Evolutionary conservation across 2,888 invertebrate species (phyloP).

Genomic region (Pocota personata): DNA sequence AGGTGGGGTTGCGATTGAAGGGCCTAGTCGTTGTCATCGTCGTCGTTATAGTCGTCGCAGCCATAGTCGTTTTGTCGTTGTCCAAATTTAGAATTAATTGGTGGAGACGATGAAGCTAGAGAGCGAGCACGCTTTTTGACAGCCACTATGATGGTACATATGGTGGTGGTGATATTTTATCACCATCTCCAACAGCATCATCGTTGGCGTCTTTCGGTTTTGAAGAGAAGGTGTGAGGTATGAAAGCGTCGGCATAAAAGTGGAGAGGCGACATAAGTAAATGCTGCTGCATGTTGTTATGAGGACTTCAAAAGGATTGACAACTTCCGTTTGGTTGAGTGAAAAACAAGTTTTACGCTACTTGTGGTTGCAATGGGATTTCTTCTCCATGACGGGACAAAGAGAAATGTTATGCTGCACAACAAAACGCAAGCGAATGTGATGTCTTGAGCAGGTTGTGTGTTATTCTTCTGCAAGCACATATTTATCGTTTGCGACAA

Average conservation of each 20-base stretch:
- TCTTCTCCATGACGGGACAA: background rate
- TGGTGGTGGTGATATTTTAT: slow-evolving; percentile 52
- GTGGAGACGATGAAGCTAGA: slow-evolving; percentile 26
- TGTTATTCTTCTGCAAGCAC: background rate
- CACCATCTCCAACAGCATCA: background rate
- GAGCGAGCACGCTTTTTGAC: slow-evolving; percentile 39
- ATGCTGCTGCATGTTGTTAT: slow-evolving; percentile 32
- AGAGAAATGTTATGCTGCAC: background rate
- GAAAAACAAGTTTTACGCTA: slow-evolving; percentile 27
- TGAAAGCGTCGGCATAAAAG: slow-evolving; percentile 5
- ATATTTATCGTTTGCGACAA: slow-evolving; percentile 43
- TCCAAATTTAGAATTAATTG: slow-evolving; percentile 66
- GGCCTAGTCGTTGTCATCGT: slow-evolving; percentile 21
- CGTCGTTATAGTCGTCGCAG: background rate
- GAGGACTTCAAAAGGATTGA: slow-evolving; percentile 66
- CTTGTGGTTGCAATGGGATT: slow-evolving; percentile 4
- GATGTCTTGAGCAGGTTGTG: slow-evolving; percentile 5
- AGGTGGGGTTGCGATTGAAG: slow-evolving; percentile 15
- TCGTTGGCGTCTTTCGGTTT: background rate
- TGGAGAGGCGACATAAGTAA: slow-evolving; percentile 18
- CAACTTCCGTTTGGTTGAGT: slow-evolving; percentile 53
- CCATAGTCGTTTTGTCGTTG: slow-evolving; percentile 4
- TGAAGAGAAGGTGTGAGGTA: background rate
- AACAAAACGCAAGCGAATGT: background rate
- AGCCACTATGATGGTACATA: slow-evolving; percentile 13